Evolutionary conservation across 2,888 invertebrate genomes (phyloP).

Genomic region (Horisme vitalbata): DNA sequence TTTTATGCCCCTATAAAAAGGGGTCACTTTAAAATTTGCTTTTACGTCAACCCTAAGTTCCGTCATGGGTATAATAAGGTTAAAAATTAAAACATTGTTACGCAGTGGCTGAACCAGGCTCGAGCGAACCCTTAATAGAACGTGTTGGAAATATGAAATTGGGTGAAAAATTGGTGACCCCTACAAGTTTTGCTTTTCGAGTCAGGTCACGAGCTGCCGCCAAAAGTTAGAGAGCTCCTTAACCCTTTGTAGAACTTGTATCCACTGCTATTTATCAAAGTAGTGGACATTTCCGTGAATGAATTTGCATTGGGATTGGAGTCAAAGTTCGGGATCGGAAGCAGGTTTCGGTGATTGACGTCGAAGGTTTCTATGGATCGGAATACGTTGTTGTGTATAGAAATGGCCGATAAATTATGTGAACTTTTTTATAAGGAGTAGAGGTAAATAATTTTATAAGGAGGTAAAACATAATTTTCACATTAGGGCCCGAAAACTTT

Average conservation of each 20-base stretch:
- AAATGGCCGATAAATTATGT: no score
- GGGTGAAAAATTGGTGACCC: slow-evolving; percentile 31
- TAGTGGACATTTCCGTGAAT: slow-evolving; percentile 6
- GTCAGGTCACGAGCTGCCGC: slow-evolving; percentile 19
- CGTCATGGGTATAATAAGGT: slow-evolving; percentile 15
- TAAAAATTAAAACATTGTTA: slow-evolving; percentile 31
- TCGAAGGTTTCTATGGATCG: no score
- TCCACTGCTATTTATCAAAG: slow-evolving; percentile 5
- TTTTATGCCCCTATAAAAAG: slow-evolving; percentile 3
- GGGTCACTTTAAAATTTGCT: slow-evolving; percentile 1
- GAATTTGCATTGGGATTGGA: background rate
- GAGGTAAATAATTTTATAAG: no score
- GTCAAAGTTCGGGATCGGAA: background rate
- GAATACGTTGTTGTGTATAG: no score
- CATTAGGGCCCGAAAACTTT: no score
- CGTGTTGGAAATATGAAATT: slow-evolving; percentile 35
- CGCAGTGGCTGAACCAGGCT: slow-evolving; percentile 19
- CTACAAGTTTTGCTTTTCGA: slow-evolving; percentile 4
- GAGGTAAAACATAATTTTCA: no score
- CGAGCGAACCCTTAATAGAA: slow-evolving; percentile 19
- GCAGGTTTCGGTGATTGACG: no score
- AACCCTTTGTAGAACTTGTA: slow-evolving; percentile 11
- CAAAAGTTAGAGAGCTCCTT: slow-evolving; percentile 16
- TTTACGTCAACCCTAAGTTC: slow-evolving; percentile 2
- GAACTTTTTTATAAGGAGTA: no score